phyloP scores from a whole-genome alignment of 2,888 invertebrate species.

The Tryphoninae sp. region DNA sequence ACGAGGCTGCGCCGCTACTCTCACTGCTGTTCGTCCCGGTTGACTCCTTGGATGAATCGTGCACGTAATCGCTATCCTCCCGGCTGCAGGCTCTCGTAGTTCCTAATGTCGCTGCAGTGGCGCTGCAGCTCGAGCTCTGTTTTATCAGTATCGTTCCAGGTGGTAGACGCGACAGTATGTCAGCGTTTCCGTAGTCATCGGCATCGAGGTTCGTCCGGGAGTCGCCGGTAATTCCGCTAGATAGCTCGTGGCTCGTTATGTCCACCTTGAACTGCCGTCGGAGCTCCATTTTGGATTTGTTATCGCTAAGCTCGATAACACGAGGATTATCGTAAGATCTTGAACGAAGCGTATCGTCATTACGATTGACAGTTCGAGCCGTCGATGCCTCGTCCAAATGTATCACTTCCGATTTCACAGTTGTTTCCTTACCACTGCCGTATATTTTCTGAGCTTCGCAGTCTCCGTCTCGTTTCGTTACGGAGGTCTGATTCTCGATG shows the following conservation, averaged over 20 bases:
- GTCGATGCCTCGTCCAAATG: constrained; percentile 57
- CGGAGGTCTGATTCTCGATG: constrained; percentile 48
- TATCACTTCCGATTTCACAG: constrained; percentile 58
- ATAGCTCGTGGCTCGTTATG: constrained; percentile 49
- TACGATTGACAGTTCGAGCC: not conserved
- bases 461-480: constrained; percentile 12
- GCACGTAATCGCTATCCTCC: constrained; percentile 70
- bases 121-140: constrained; percentile 57
- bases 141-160: constrained; percentile 71
- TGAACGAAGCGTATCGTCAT: not conserved
- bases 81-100: constrained; percentile 28
- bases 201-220: constrained; percentile 35
- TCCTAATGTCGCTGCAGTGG: constrained; percentile 14
- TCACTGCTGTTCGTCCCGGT: constrained; percentile 67
- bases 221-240: not conserved
- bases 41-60: constrained; percentile 57
- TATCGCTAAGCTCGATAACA: constrained; percentile 70
- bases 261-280: constrained; percentile 66
- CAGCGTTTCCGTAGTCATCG: constrained; percentile 59
- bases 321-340: constrained; percentile 49
- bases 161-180: constrained; percentile 70
- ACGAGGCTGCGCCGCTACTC: constrained; percentile 61
- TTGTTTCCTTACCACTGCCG: not conserved
- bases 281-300: constrained; percentile 70
- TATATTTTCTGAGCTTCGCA: not conserved